Evolutionary conservation across 1,140 invertebrate genomes (phyloP).

Genomic region (Ephestia elutella): DNA sequence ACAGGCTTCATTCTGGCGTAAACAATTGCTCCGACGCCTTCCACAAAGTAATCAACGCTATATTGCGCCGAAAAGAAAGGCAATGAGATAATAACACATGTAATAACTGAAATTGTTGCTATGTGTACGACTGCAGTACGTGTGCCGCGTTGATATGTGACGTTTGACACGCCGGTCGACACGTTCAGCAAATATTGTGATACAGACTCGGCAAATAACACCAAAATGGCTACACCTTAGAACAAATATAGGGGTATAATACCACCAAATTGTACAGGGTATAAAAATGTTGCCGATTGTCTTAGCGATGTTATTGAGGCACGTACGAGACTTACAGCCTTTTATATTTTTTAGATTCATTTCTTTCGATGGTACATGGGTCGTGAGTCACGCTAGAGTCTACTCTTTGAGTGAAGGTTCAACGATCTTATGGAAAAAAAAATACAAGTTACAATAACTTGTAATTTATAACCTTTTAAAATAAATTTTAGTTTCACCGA

Average conservation of each 20-base stretch:
- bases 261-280: slow-evolving; percentile 49
- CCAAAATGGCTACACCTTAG: slow-evolving; percentile 47
- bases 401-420: slow-evolving; percentile 15
- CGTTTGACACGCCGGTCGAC: slow-evolving; percentile 55
- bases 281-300: slow-evolving; percentile 59
- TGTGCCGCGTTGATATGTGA: slow-evolving; percentile 63
- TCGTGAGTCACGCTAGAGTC: slow-evolving; percentile 14
- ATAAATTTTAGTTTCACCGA: no score
- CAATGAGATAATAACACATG: slow-evolving; percentile 58
- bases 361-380: slow-evolving; percentile 13
- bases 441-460: no score
- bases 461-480: neutral
- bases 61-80: slow-evolving; percentile 59
- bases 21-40: slow-evolving; percentile 37
- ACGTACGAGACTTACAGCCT: slow-evolving; percentile 45
- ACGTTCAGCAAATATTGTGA: slow-evolving; percentile 71
- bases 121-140: slow-evolving; percentile 31
- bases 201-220: slow-evolving; percentile 62
- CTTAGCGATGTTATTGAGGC: slow-evolving; percentile 32
- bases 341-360: slow-evolving; percentile 21
- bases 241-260: slow-evolving; percentile 45
- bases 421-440: neutral
- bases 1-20: slow-evolving; percentile 36
- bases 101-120: slow-evolving; percentile 59
- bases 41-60: slow-evolving; percentile 55